These are phyloP conservation scores for Monarcha castaneiventris DNA, from an alignment of 2,113 vertebrate genomes.

Conservation along the genomic window DNA sequence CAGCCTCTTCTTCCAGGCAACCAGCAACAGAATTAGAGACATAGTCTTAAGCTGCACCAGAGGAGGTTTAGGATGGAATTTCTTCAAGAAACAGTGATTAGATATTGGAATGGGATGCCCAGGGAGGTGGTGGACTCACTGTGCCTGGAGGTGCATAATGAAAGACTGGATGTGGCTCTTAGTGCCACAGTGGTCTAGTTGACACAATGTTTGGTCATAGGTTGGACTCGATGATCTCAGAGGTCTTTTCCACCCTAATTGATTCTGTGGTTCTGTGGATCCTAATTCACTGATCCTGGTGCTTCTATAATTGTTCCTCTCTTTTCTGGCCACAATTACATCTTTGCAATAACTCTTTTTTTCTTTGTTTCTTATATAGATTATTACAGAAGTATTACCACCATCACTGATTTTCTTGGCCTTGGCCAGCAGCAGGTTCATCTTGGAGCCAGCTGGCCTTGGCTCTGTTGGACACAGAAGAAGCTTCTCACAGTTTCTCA, in stretches of 20 bases:
- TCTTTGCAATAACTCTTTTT: not conserved
- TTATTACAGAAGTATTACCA: not conserved
- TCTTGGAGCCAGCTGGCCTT: not conserved
- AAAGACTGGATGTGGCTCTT: not conserved
- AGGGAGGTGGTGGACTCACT: not conserved
- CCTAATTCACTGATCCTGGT: not conserved
- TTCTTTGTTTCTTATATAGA: not conserved
- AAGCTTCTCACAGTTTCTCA: not conserved
- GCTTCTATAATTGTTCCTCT: not conserved
- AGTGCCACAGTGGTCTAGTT: not conserved
- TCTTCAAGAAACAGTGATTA: not conserved
- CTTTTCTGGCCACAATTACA: not conserved
- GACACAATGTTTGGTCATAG: rapidly evolving
- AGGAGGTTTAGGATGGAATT: not conserved
- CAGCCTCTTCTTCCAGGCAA: not conserved
- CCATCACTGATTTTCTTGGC: too few species aligned
- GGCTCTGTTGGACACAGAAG: not conserved
- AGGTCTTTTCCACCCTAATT: not conserved
- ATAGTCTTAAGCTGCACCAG: not conserved
- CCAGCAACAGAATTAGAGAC: not conserved
- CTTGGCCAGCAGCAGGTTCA: not conserved
- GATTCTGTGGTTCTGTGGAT: not conserved
- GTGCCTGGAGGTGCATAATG: not conserved
- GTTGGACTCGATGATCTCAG: not conserved
- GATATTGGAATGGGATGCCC: not conserved